phyloP scores from a whole-genome alignment of 1,140 invertebrate species.

The Drosophila setifemur region DNA sequence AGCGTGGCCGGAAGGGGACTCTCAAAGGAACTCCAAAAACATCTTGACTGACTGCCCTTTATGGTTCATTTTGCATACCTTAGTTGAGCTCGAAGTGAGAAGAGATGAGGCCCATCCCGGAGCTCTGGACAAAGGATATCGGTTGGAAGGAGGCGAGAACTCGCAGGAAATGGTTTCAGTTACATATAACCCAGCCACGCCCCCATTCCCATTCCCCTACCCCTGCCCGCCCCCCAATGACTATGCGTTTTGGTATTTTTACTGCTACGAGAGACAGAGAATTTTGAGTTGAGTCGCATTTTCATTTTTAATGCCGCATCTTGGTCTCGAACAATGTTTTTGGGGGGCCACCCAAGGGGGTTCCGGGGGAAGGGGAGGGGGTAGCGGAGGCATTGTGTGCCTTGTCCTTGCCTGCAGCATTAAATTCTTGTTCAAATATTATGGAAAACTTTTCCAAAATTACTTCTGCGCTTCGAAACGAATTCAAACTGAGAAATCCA shows the following conservation, averaged over 20 bases:
- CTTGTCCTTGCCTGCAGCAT: conserved; percentile 64
- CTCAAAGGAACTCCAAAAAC: conserved; percentile 11
- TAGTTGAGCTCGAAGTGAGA: conserved; percentile 10
- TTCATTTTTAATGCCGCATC: conserved; percentile 66
- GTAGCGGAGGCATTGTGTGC: conserved; percentile 25
- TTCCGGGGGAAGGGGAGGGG: no score
- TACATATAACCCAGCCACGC: conserved; percentile 12
- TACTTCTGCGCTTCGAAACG: conserved; percentile 40
- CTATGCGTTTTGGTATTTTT: conserved; percentile 64
- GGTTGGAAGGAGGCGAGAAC: no score
- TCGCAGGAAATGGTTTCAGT: conserved; percentile 12
- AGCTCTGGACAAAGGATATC: not conserved
- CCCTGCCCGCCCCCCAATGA: conserved; percentile 6
- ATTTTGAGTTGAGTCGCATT: conserved; percentile 44
- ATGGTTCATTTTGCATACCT: conserved; percentile 55
- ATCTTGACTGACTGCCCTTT: conserved; percentile 53
- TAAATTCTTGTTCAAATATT: conserved; percentile 76
- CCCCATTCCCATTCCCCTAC: no score
- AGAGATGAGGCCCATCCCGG: no score
- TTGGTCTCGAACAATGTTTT: conserved; percentile 44
- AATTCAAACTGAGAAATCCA: conserved; percentile 13
- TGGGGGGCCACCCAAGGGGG: not conserved
- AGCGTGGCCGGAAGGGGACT: not conserved
- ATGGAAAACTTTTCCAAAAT: conserved; percentile 54
- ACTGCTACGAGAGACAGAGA: conserved; percentile 50